A percentile compares a stretch with the other conserved stretches of the same genome.
phyloP scores from a whole-genome alignment of 2,113 vertebrate genomes.

The Mungos mungo region DNA sequence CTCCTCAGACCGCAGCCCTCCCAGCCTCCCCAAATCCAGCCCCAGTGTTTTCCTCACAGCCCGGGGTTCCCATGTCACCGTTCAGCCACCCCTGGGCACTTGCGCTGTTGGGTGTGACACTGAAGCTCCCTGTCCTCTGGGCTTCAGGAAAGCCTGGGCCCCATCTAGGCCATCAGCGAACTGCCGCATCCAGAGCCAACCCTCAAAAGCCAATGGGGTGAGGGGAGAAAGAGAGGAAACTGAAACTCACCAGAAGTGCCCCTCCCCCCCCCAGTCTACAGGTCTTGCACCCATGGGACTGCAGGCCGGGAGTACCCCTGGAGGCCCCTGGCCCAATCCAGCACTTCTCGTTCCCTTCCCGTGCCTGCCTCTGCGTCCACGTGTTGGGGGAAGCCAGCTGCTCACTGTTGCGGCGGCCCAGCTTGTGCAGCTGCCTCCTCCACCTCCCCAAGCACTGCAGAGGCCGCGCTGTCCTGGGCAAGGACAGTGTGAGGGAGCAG shows the following conservation, averaged over 20 bases:
- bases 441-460: not conserved
- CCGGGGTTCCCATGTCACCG: too few species aligned
- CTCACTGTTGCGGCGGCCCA: fast-evolving
- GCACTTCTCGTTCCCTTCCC: fast-evolving
- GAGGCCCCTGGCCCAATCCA: too few species aligned
- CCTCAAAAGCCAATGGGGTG: not conserved
- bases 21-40: too few species aligned
- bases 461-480: not conserved
- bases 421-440: not conserved
- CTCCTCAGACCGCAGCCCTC: too few species aligned
- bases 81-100: too few species aligned
- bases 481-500: not conserved
- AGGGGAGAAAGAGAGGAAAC: not conserved
- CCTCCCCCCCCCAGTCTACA: not conserved
- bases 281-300: not conserved
- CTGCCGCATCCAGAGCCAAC: not conserved
- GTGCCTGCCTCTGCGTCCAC: fast-evolving
- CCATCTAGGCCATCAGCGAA: not conserved
- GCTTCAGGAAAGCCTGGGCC: not conserved
- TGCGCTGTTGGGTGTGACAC: not conserved
- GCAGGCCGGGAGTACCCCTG: not conserved
- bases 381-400: not conserved
- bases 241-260: not conserved
- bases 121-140: not conserved
- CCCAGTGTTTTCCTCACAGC: too few species aligned